phyloP scores from a whole-genome alignment of 2,113 vertebrate species.

The Cryptotis parvus region DNA sequence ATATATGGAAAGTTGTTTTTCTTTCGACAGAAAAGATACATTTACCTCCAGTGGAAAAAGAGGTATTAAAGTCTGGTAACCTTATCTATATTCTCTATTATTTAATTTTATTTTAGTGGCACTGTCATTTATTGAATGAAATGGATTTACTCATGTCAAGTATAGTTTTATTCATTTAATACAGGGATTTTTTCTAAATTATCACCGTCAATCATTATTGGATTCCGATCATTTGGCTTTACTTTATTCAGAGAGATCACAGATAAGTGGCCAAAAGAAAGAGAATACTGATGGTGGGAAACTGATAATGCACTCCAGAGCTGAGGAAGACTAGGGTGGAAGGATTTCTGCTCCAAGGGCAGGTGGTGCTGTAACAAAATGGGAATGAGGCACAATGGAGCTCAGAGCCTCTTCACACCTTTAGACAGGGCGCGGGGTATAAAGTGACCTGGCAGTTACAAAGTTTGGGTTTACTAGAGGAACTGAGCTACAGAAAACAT shows the following conservation, averaged over 20 bases:
- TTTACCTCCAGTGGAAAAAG: not conserved
- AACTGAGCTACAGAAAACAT: not conserved
- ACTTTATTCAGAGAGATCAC: not conserved
- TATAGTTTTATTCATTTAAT: not conserved
- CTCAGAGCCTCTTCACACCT: not conserved
- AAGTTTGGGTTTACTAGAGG: not conserved
- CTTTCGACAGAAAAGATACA: not conserved
- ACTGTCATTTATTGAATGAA: not conserved
- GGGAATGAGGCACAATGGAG: not conserved
- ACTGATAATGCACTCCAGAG: fast-evolving
- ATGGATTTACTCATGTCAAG: not conserved
- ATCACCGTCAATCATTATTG: not conserved
- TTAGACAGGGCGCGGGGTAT: too few species aligned
- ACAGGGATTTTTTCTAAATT: not conserved
- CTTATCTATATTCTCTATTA: not conserved
- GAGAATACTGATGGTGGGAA: not conserved
- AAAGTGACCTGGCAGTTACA: not conserved
- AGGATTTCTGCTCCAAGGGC: not conserved
- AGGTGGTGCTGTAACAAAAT: too few species aligned
- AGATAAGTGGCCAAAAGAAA: not conserved
- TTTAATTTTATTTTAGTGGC: not conserved
- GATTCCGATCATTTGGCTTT: not conserved
- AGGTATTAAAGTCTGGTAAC: not conserved
- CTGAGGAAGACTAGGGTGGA: not conserved
- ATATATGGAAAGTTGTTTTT: not conserved